A percentile compares a stretch with the other conserved stretches of the same genome.
Conservation (phyloP, 2,113 vertebrate genomes). For the Pangasianodon gigas region DNA sequence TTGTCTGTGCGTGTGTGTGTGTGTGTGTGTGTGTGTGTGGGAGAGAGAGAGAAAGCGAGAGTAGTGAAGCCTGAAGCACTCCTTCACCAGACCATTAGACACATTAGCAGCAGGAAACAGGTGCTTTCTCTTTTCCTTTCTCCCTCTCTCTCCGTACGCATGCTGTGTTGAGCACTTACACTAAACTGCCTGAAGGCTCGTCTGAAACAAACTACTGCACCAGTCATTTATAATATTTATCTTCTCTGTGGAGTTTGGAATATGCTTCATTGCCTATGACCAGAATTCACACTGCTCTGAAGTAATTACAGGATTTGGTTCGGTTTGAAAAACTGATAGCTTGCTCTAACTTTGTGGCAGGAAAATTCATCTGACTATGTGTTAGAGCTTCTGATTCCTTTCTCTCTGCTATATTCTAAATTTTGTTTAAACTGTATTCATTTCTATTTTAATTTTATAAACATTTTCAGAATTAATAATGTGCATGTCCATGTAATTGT, state of each 20-base stretch:
- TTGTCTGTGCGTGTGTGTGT: not conserved
- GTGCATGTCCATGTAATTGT: not conserved
- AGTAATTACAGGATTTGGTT: not conserved
- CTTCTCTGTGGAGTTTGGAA: not conserved
- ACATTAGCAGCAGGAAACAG: conserved; percentile 43
- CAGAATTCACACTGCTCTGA: not conserved
- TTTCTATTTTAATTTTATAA: not conserved
- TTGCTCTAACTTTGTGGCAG: not conserved
- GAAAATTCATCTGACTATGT: not conserved
- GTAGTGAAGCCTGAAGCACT: conserved; percentile 19
- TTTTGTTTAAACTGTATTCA: not conserved
- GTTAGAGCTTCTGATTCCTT: not conserved
- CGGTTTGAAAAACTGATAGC: not conserved
- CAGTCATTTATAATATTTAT: not conserved
- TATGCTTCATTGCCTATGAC: not conserved
- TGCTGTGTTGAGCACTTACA: not conserved
- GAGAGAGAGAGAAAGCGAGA: conserved; percentile 21
- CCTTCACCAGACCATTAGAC: not conserved
- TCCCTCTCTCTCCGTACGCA: not conserved
- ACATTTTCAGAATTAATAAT: not conserved
- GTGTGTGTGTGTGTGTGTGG: not conserved
- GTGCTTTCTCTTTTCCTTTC: conserved; percentile 24
- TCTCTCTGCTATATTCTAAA: not conserved
- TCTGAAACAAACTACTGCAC: not conserved
- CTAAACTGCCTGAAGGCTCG: not conserved